These are phyloP conservation scores for Triplophysa rosa DNA, from an alignment of 2,113 vertebrate species.

Conservation along the genomic window DNA sequence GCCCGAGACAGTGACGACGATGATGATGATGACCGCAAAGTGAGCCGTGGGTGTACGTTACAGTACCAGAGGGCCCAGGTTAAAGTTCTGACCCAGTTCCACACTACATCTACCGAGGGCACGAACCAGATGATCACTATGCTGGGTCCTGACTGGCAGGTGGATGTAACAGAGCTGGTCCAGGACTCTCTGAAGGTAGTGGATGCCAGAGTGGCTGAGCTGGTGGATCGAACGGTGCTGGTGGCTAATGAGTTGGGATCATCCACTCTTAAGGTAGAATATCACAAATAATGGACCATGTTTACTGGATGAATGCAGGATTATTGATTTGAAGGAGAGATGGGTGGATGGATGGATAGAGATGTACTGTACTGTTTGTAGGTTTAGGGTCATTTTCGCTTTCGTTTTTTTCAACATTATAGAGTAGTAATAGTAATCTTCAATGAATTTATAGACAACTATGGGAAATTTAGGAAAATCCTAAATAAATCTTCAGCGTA, in stretches of 20 bases:
- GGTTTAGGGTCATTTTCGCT: too few species aligned
- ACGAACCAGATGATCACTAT: slow-evolving; percentile 94
- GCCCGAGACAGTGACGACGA: slow-evolving; percentile 92
- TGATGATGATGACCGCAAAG: slow-evolving; percentile 84
- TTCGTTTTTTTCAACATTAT: too few species aligned
- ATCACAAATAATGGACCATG: not conserved
- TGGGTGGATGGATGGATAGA: too few species aligned
- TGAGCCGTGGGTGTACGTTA: slow-evolving; percentile 89
- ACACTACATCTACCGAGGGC: slow-evolving; percentile 91
- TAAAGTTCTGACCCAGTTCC: slow-evolving; percentile 96
- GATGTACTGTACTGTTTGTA: too few species aligned
- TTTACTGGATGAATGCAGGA: not conserved
- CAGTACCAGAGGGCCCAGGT: slow-evolving; percentile 93
- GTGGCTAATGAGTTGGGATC: slow-evolving; percentile 90
- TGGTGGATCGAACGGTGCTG: slow-evolving; percentile 88
- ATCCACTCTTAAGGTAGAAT: slow-evolving; percentile 86
- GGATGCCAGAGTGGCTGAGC: slow-evolving; percentile 85
- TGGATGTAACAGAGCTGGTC: slow-evolving; percentile 96
- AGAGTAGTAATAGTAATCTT: too few species aligned
- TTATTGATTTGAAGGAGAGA: not conserved
- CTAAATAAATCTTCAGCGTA: too few species aligned
- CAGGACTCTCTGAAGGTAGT: slow-evolving; percentile 91
- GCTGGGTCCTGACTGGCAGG: slow-evolving; percentile 96
- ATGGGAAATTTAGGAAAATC: too few species aligned
- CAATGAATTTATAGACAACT: too few species aligned